Evolutionary conservation across 2,797 vertebrate species (phyloP), one percentile per base, ranked within the genome.

Genomic region (Loris lydekkerianus): DNA sequence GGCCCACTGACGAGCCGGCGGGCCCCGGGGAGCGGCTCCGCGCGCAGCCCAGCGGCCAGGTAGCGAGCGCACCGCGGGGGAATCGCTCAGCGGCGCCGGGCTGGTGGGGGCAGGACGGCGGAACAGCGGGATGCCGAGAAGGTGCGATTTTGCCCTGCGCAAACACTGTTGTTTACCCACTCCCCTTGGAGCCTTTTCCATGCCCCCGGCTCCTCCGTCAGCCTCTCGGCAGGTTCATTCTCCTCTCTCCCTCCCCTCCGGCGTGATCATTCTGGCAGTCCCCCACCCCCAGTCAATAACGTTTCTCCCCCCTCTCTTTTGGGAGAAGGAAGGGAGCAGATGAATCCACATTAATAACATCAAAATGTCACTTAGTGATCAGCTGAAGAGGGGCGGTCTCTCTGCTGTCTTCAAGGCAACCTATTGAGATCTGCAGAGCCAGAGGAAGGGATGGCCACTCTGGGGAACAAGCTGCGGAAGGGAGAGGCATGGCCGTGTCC

Each of bases 31-130:
- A 97, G 89, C 80, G 43, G 88, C 63, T 4, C 82, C 86, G 96
- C 94, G 96, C 94, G 95, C 92, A 69, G 89, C 93, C 94, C 86
- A 95, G 92, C 96, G 89, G 92, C 96, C 97, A 97, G 97, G 97
- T 96, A 97, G 94, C 88, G 85, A 90, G 90, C 95, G 89, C 96
- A 86, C 93, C 76, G 95, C 96, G 78, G 95, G 97, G 97, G 97
- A 96, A 96, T 96, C 91, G 95, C 40, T 75, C 34, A 58, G 83
- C 96, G 96, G 97, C 86, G 20, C 96, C 37, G 5, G 73, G 94
- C 73, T 61, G 93, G 65, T 76, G 97, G 89, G 93, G 96, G 88
- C 87, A 73, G 93, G 91, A 84, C 96, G 93, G 67, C 21, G 91
- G 89, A 89, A 88, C 53, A 15, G 96, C 11, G 21, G 70, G 91